Evolutionary conservation across 2,888 invertebrate species (phyloP).

Genomic region (Athalia circularis): DNA sequence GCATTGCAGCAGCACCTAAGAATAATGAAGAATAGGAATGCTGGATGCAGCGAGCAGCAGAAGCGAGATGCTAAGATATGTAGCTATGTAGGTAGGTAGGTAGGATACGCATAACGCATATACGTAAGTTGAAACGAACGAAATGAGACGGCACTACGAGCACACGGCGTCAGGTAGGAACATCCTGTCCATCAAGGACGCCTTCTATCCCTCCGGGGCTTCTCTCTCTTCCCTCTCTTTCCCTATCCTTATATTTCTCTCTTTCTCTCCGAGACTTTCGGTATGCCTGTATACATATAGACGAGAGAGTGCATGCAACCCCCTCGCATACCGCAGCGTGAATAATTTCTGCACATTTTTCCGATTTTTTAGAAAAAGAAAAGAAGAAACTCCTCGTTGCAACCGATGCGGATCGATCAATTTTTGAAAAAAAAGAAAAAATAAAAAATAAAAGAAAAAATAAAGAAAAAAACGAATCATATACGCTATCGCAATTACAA

Average conservation of each 20-base stretch:
- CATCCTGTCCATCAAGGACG: slow-evolving; percentile 70
- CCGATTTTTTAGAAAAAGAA: too few relatives aligned
- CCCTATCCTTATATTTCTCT: background rate
- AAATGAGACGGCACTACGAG: slow-evolving; percentile 30
- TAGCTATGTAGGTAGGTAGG: slow-evolving; percentile 1
- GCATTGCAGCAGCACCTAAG: background rate
- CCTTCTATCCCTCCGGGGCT: slow-evolving; percentile 58
- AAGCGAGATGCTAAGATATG: background rate
- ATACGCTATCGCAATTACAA: too few relatives aligned
- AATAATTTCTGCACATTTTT: too few relatives aligned
- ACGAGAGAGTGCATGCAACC: background rate
- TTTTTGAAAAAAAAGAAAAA: too few relatives aligned
- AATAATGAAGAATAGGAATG: too few relatives aligned
- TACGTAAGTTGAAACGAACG: background rate
- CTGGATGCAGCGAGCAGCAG: too few relatives aligned
- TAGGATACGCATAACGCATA: background rate
- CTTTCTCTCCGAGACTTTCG: too few relatives aligned
- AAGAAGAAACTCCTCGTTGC: too few relatives aligned
- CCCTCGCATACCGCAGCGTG: too few relatives aligned
- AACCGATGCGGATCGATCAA: too few relatives aligned
- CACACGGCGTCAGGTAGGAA: slow-evolving; percentile 63
- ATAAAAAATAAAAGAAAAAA: too few relatives aligned
- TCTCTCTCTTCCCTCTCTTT: background rate
- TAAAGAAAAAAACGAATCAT: too few relatives aligned
- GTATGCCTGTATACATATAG: background rate